Conservation (phyloP, 2,113 vertebrate genomes). For the Camelus bactrianus region DNA sequence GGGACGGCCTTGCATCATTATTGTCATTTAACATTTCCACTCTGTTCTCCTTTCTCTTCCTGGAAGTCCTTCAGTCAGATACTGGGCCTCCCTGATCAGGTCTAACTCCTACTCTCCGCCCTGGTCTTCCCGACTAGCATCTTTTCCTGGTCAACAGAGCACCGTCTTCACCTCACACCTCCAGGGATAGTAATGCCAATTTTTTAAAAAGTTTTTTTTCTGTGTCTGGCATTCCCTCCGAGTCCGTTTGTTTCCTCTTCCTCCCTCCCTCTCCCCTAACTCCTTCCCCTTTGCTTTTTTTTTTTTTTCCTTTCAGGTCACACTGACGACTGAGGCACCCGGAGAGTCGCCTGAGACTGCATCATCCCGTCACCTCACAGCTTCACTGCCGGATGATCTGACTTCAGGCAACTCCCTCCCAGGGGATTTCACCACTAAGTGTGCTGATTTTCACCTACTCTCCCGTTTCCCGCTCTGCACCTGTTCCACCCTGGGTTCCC, state of each 20-base stretch:
- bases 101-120: fast-evolving
- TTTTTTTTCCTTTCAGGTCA: background rate
- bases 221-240: background rate
- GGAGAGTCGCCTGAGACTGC: background rate
- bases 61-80: background rate
- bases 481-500: background rate
- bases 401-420: background rate
- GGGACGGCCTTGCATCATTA: background rate
- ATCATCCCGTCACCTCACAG: no score
- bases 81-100: background rate
- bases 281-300: background rate
- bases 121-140: background rate
- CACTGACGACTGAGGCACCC: background rate
- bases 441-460: background rate
- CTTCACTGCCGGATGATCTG: background rate
- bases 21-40: background rate
- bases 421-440: no score
- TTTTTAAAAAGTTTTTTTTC: background rate
- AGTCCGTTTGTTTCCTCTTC: background rate
- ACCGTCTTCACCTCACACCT: background rate
- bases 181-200: background rate
- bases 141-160: background rate
- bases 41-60: background rate
- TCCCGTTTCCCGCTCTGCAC: background rate
- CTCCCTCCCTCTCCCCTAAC: fast-evolving